Evolutionary conservation across 2,888 invertebrate species (phyloP).

Genomic region (Drosophila quasianomalipes): DNA sequence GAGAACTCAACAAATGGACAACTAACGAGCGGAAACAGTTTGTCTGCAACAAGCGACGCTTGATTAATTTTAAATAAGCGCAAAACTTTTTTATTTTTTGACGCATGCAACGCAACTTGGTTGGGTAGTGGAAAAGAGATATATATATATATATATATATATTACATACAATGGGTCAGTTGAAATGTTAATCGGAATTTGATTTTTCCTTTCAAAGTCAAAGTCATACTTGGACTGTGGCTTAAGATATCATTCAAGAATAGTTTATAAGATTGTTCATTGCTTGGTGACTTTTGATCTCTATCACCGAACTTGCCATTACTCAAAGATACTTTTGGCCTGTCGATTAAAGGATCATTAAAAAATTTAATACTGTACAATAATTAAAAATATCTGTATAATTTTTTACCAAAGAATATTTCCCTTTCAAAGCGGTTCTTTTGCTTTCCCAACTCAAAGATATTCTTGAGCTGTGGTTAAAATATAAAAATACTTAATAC

Average conservation of each 20-base stretch:
- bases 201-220: neutral
- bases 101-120: slow-evolving; percentile 4
- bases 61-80: slow-evolving; percentile 54
- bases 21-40: slow-evolving; percentile 46
- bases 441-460: neutral
- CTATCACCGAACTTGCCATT: no score
- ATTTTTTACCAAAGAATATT: no score
- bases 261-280: no score
- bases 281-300: no score
- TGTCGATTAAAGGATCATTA: no score
- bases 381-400: no score
- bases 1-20: slow-evolving; percentile 16
- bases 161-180: neutral
- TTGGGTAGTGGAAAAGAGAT: neutral
- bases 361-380: no score
- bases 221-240: neutral
- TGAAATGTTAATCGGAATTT: neutral
- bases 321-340: no score
- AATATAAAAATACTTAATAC: neutral
- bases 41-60: slow-evolving; percentile 50
- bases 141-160: neutral
- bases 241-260: neutral
- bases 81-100: slow-evolving; percentile 3
- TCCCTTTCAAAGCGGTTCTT: neutral
- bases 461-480: no score